Evolutionary conservation across 2,113 vertebrate genomes (phyloP).

Genomic region (Odocoileus hemionus): DNA sequence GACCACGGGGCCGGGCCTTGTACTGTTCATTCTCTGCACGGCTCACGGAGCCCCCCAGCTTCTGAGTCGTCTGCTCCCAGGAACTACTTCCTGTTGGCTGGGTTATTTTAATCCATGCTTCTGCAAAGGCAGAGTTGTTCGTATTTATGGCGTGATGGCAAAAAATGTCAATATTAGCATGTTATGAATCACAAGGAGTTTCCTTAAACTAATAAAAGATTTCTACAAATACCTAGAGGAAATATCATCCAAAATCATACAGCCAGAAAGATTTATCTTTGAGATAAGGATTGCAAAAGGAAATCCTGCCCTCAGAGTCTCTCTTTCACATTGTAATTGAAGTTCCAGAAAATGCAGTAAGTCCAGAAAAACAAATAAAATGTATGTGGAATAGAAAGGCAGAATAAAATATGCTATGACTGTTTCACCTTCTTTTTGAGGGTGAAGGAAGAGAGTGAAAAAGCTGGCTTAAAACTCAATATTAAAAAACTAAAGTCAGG

Average conservation of each 20-base stretch:
- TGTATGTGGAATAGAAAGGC: not conserved
- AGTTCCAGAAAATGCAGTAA: not conserved
- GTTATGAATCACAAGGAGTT: not conserved
- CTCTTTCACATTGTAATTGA: not conserved
- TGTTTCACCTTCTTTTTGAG: not conserved
- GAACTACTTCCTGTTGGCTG: not conserved
- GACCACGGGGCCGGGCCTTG: rapidly evolving
- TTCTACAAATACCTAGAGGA: not conserved
- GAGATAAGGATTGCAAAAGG: not conserved
- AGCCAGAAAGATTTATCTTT: not conserved
- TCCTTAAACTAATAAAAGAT: not conserved
- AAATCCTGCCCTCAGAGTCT: not conserved
- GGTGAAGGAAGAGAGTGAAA: not conserved
- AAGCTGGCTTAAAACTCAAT: not conserved
- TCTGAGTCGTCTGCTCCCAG: no score
- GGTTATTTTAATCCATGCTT: not conserved
- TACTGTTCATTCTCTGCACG: rapidly evolving
- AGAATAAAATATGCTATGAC: not conserved
- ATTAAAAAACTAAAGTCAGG: not conserved
- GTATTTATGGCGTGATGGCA: not conserved
- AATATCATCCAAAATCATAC: not conserved
- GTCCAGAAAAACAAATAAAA: not conserved
- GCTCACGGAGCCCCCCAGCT: not conserved
- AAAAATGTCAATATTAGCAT: not conserved
- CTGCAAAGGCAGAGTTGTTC: not conserved